phyloP scores from a whole-genome alignment of 1,140 invertebrate species.

The Coboldia fuscipes region DNA sequence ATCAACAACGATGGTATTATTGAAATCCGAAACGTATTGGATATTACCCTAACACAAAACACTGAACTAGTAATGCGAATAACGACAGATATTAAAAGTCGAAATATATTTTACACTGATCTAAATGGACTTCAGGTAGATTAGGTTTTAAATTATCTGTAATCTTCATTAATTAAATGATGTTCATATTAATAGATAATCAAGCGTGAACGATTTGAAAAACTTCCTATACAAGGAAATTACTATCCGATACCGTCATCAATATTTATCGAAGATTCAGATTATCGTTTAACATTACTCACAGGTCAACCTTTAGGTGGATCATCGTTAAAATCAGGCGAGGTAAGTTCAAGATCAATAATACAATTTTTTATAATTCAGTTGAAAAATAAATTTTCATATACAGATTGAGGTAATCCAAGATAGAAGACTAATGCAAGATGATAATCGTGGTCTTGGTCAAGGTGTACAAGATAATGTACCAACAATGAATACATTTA shows the following conservation, averaged over 20 bases:
- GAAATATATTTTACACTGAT: slow-evolving; percentile 56
- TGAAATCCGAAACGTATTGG: slow-evolving; percentile 42
- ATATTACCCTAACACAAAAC: slow-evolving; percentile 55
- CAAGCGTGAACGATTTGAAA: slow-evolving; percentile 56
- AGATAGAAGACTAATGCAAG: slow-evolving; percentile 78
- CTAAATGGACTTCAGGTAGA: slow-evolving; percentile 58
- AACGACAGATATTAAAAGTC: slow-evolving; percentile 48
- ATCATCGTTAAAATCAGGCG: slow-evolving; percentile 53
- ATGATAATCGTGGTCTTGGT: slow-evolving; percentile 82
- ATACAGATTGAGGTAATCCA: slow-evolving; percentile 64
- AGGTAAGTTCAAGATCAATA: no score
- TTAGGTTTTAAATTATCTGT: no score
- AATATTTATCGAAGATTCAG: slow-evolving; percentile 70
- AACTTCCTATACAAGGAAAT: slow-evolving; percentile 86
- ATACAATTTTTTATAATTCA: slow-evolving; percentile 10
- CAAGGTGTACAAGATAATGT: slow-evolving; percentile 81
- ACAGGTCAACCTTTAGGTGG: slow-evolving; percentile 75
- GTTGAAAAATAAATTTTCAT: neutral
- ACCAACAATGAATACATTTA: slow-evolving; percentile 56
- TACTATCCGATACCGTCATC: slow-evolving; percentile 82
- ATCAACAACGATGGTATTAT: no score
- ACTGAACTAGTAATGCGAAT: slow-evolving; percentile 77
- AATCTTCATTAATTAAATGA: no score
- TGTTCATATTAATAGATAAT: no score
- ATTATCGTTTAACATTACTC: slow-evolving; percentile 49